Evolutionary conservation across 2,888 invertebrate genomes (phyloP).

Genomic region (Melieria picta): DNA sequence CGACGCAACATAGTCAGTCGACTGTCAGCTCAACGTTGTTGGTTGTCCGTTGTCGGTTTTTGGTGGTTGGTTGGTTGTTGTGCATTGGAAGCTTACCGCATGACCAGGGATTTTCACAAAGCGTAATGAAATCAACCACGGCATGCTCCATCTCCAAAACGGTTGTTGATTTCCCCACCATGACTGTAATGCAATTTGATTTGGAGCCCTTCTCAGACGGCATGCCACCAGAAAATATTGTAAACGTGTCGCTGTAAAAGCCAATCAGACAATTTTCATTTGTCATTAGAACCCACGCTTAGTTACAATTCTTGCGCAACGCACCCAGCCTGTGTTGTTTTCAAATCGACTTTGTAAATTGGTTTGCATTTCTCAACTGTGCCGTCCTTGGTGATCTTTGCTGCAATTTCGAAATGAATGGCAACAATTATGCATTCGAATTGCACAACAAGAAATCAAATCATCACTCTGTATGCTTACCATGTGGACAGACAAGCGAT

Average conservation of each 20-base stretch:
- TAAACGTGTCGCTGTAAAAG: slow-evolving; percentile 82
- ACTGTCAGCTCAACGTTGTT: too few relatives aligned
- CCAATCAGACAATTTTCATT: not conserved
- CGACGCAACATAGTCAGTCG: too few relatives aligned
- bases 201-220: slow-evolving; percentile 89
- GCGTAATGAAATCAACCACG: slow-evolving; percentile 95
- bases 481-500: slow-evolving; percentile 89
- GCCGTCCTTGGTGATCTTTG: slow-evolving; percentile 89
- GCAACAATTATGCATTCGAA: not conserved
- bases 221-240: slow-evolving; percentile 97
- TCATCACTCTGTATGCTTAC: slow-evolving; percentile 68
- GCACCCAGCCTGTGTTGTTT: slow-evolving; percentile 74
- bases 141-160: slow-evolving; percentile 99
- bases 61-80: too few relatives aligned
- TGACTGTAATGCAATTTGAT: slow-evolving; percentile 94
- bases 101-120: slow-evolving; percentile 94
- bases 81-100: slow-evolving; percentile 39
- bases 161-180: slow-evolving; percentile 95
- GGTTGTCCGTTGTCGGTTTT: too few relatives aligned
- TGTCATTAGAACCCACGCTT: not conserved
- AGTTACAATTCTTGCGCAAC: not conserved
- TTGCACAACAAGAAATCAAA: too few relatives aligned
- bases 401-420: slow-evolving; percentile 27
- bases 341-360: slow-evolving; percentile 96
- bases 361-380: slow-evolving; percentile 93